A percentile compares a stretch with the other conserved stretches of the same genome.
phyloP scores from a whole-genome alignment of 2,888 invertebrate genomes.

The Busseola fusca region DNA sequence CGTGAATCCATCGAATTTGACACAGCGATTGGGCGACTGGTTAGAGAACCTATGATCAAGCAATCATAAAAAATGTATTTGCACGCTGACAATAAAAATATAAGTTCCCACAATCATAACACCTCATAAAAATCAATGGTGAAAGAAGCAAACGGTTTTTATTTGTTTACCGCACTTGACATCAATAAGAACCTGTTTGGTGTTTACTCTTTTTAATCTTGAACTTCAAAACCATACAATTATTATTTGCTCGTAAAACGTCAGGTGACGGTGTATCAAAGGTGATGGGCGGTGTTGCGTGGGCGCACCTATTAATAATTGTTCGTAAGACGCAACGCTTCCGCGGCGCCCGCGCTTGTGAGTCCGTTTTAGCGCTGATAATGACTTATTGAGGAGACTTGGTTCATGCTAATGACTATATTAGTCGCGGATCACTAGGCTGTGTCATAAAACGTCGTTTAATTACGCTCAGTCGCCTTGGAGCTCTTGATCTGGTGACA shows the following conservation, averaged over 20 bases:
- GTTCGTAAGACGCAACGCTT: conserved; percentile 59
- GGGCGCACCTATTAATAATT: conserved; percentile 74
- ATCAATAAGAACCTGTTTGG: conserved; percentile 50
- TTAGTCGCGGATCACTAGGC: conserved; percentile 51
- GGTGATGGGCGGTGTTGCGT: conserved; percentile 67
- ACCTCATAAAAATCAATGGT: conserved; percentile 55
- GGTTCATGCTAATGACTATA: conserved; percentile 60
- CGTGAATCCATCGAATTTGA: conserved; percentile 40
- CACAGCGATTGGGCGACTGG: conserved; percentile 18
- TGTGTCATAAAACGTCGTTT: conserved; percentile 45
- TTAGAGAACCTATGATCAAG: conserved; percentile 35
- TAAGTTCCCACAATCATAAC: conserved; percentile 61
- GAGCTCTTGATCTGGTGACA: conserved; percentile 43
- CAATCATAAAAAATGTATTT: conserved; percentile 53
- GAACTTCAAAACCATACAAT: conserved; percentile 62
- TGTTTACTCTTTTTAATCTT: conserved; percentile 48
- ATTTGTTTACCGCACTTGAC: conserved; percentile 56
- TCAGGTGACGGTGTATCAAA: conserved; percentile 68
- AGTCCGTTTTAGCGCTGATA: conserved; percentile 58
- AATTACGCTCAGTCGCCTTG: conserved; percentile 54
- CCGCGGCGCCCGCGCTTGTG: conserved; percentile 71
- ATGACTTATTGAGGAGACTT: conserved; percentile 55
- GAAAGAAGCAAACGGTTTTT: conserved; percentile 49
- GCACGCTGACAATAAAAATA: conserved; percentile 48
- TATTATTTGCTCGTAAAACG: conserved; percentile 60